Evolutionary conservation across 2,113 vertebrate species (phyloP), one percentile per base, ranked within the genome.

Genomic region (Gnathonemus longibarbis): DNA sequence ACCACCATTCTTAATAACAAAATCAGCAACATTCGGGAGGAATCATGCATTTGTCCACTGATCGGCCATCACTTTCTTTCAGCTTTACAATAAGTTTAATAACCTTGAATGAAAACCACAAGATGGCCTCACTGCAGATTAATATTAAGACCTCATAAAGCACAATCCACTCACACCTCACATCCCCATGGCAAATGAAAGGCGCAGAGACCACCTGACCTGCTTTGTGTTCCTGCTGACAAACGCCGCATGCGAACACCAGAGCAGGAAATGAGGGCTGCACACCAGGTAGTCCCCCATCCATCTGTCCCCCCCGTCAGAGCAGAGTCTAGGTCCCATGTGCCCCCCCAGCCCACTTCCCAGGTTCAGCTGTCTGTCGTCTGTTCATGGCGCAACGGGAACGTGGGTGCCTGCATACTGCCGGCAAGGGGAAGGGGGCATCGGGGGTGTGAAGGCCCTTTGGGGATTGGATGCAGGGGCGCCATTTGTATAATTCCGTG

Each of bases 211-310:
- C 94, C 94, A 94, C 95, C 95, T 94, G 95, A 96, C 93, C 95
- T 92, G 93, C 91, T 94, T 94, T 94, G 91, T 93, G 93, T 94
- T 93, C 95, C 93, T 93, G 92, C 94, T 93, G 91, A 92, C 87
- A 87, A 8, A 24, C 48, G 19, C 91, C 24, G 91, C 92, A 91
- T 93, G 93, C 92, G 93, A 91, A 92, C 91, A 93, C 56, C 93
- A 94, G 93, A 91, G 92, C 94, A 95, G 95, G 95, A 95, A 96
- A 95, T 95, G 91, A 92, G 95, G 93, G 90, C 91, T 89, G 93
- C 91, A 91, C 62, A 94, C 94, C 92, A 89, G 53, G 88, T 92
- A 91, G 92, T 93, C 93, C 92, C 93, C 88, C 5, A 89, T 90
- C 96, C 96, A 96, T 96, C 96, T 96, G 96, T 93, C 94, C 94